These are phyloP conservation scores for Drosophila villosipedis DNA, from an alignment of 2,888 invertebrate genomes.

Conservation along the genomic window DNA sequence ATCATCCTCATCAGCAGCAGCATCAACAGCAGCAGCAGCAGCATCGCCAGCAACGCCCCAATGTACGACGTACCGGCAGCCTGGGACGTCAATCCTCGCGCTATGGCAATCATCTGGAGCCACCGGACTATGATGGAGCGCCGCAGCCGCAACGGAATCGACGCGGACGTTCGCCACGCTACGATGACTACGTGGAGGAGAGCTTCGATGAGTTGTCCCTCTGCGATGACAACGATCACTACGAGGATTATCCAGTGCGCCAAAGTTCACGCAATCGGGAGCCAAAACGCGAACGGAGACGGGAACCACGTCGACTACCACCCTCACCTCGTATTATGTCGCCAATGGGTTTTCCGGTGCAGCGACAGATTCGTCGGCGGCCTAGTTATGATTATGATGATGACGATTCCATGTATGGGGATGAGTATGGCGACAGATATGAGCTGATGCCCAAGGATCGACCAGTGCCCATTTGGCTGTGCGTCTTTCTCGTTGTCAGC, in stretches of 20 bases:
- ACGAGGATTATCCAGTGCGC: slow-evolving; percentile 71
- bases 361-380: slow-evolving; percentile 86
- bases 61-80: slow-evolving; percentile 65
- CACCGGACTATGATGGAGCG: slow-evolving; percentile 74
- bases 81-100: slow-evolving; percentile 72
- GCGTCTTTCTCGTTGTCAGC: slow-evolving; percentile 94
- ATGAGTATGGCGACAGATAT: slow-evolving; percentile 85
- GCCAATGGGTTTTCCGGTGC: slow-evolving; percentile 89
- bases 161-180: slow-evolving; percentile 73
- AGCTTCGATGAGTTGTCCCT: slow-evolving; percentile 76
- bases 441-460: slow-evolving; percentile 85
- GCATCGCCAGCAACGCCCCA: slow-evolving; percentile 35
- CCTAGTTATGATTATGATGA: slow-evolving; percentile 87
- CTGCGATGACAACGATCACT: slow-evolving; percentile 63
- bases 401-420: slow-evolving; percentile 88
- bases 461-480: slow-evolving; percentile 95
- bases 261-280: slow-evolving; percentile 58
- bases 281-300: slow-evolving; percentile 57
- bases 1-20: slow-evolving; percentile 9
- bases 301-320: slow-evolving; percentile 77
- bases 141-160: slow-evolving; percentile 49
- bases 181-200: slow-evolving; percentile 82
- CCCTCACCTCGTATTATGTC: slow-evolving; percentile 89
- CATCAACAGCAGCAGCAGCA: slow-evolving; percentile 29
- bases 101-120: slow-evolving; percentile 82